These are phyloP conservation scores for Oriolus oriolus DNA, from an alignment of 2,113 vertebrate species.

Conservation along the genomic window DNA sequence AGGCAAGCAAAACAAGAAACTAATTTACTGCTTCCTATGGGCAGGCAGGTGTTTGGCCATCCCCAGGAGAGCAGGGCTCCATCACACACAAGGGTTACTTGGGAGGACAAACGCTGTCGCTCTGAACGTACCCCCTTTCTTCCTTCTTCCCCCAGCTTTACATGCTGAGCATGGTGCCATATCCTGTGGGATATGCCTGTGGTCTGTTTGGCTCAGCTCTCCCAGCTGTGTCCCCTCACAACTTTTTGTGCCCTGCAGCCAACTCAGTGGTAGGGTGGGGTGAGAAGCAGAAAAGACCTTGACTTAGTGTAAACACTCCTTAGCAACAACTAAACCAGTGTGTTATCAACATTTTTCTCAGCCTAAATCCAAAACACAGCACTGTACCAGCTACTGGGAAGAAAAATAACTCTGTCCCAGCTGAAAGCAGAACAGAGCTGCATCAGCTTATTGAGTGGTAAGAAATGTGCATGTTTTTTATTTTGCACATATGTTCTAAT, in stretches of 20 bases:
- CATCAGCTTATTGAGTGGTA: neutral
- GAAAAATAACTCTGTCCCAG: neutral
- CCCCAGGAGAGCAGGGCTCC: neutral
- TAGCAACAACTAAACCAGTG: neutral
- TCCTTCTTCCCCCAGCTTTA: neutral
- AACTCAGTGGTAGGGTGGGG: neutral
- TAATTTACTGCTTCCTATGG: neutral
- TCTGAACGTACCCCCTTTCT: neutral
- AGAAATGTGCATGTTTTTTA: neutral
- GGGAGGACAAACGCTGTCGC: neutral
- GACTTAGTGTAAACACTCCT: neutral
- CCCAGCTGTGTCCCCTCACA: neutral
- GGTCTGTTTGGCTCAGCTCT: neutral
- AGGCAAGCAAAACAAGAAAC: neutral
- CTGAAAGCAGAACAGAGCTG: neutral
- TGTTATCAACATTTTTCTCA: neutral
- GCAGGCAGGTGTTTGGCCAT: neutral
- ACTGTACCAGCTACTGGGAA: neutral
- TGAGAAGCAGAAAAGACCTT: neutral
- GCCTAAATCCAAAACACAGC: neutral
- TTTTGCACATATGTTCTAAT: neutral
- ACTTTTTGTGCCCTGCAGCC: neutral
- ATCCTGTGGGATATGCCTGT: neutral
- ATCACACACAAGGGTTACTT: rapidly evolving
- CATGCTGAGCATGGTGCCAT: neutral